Base-by-base conservation (phyloP, 1,140 invertebrate genomes). In the Tachypleus tridentatus region DNA sequence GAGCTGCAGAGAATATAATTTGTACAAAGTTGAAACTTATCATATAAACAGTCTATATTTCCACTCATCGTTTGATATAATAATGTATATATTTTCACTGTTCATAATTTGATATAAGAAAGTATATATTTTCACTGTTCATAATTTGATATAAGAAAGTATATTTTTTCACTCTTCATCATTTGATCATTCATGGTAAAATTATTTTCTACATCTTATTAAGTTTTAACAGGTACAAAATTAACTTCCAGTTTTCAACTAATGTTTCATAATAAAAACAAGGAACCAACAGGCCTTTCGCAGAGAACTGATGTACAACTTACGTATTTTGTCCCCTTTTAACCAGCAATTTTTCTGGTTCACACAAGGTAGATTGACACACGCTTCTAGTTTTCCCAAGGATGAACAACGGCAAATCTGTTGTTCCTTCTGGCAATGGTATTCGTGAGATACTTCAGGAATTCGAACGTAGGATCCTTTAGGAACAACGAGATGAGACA, bases 391-490 rank as follows among this genome's bases (percentile, higher is more conserved):
- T 4, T 75, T 74, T 0, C 85, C 85, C 6, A 79, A 79, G 3
- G 76, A 73, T 0, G 82, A 81, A 75, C 92, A 95, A 29, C 85
- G 83, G 72, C 91, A 95, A 10, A 92, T 29, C 29, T 29, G 29
- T 29, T 29, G 29, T 29, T 29, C 84, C 71, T 86, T 85, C 58
- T 85, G 80, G 71, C 86, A 89, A 5, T 83, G 81, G 68, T 83
- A 82, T 51, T 83, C 80, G 10, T 80, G 78, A 62, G 82, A 62
- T 3, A 81, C 76, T 68, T 84, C 81, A 0, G 88, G 87, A 3
- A 93, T 82, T 3, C 87, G 82, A 0, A 90, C 85, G 77, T 87
- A 88, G 0, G 88, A 82, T 0, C 85, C 86, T 3, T 84, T 77
- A 0, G 89, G 86, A 0, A 93, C 86, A 57, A 85, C 73, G 61